Conservation (phyloP, 2,888 invertebrate genomes). For the Eilema depressum region DNA sequence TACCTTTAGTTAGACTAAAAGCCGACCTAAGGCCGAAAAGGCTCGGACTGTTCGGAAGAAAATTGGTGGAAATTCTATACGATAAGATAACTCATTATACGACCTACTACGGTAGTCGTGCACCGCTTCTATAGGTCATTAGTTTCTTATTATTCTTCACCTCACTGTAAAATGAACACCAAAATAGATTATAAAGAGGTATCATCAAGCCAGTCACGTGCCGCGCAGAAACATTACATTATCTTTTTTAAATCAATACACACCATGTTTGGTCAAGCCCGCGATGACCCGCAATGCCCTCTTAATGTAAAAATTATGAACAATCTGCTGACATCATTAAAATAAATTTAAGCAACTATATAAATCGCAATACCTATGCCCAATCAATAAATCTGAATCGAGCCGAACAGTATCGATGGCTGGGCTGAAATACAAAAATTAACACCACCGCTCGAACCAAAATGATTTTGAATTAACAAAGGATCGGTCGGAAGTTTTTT, state of each 20-base stretch:
- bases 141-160: neutral
- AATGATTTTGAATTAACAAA: conserved; percentile 37
- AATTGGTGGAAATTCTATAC: no score
- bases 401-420: neutral
- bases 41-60: no score
- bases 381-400: conserved; percentile 1
- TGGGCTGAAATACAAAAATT: conserved; percentile 33
- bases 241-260: neutral
- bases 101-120: no score
- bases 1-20: no score
- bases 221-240: neutral
- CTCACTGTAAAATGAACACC: no score
- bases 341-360: conserved; percentile 3
- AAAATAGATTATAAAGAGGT: neutral
- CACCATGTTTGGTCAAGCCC: neutral
- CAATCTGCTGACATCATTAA: conserved; percentile 9
- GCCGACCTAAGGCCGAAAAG: no score
- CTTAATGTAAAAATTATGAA: neutral
- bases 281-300: conserved; percentile 1
- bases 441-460: conserved; percentile 19
- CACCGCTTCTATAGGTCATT: neutral
- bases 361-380: conserved; percentile 10
- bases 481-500: conserved; percentile 37
- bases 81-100: no score
- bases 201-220: neutral